Percentiles rank a stretch among this genome's conserved stretches.
These are phyloP conservation scores for Caenorhabditis sp. DNA, from an alignment of 2,888 invertebrate genomes.

Conservation along the genomic window DNA sequence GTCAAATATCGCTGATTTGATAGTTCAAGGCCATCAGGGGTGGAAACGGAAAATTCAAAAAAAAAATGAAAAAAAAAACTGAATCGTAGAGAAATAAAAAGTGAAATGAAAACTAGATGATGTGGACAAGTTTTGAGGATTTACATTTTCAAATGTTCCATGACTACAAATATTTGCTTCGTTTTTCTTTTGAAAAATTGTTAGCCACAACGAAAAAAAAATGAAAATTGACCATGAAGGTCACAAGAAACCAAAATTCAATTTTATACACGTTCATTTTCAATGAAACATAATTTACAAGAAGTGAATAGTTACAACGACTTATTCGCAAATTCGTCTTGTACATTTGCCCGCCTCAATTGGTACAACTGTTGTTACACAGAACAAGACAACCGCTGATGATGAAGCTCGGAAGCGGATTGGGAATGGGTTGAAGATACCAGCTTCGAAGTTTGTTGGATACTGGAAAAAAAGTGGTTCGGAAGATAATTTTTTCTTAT, in stretches of 20 bases:
- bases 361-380: slow-evolving; percentile 58
- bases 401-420: slow-evolving; percentile 66
- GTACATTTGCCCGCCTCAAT: slow-evolving; percentile 40
- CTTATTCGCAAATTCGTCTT: slow-evolving; percentile 33
- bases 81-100: neutral
- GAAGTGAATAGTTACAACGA: neutral
- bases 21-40: slow-evolving; percentile 20
- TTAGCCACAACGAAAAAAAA: too few relatives aligned
- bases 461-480: slow-evolving; percentile 66
- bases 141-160: neutral
- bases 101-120: neutral
- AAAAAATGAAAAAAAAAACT: slow-evolving; percentile 11
- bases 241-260: too few relatives aligned
- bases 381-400: slow-evolving; percentile 61
- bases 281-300: neutral
- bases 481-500: neutral
- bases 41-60: slow-evolving; percentile 7
- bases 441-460: slow-evolving; percentile 61
- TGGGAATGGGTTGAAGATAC: slow-evolving; percentile 66
- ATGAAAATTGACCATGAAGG: too few relatives aligned
- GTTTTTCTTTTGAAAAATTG: neutral
- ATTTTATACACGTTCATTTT: too few relatives aligned
- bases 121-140: slow-evolving; percentile 9
- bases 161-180: neutral
- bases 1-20: slow-evolving; percentile 19